These are phyloP conservation scores for Rhinatrema bivittatum DNA, from an alignment of 2,797 vertebrate species.

Conservation along the genomic window DNA sequence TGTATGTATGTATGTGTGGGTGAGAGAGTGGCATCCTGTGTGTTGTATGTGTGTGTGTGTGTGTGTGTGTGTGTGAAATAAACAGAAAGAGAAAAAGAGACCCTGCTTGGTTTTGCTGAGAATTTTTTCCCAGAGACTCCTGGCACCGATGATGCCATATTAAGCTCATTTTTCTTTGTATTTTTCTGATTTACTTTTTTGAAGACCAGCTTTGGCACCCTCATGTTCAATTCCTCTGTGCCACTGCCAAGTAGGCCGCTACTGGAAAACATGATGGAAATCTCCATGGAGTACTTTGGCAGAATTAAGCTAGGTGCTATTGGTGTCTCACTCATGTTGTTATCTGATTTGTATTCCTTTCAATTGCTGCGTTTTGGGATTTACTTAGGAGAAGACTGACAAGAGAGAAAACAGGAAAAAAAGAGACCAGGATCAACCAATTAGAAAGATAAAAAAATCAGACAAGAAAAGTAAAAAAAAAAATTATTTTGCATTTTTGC, in stretches of 20 bases:
- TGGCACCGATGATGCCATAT: constrained; percentile 69
- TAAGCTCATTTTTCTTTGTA: constrained; percentile 76
- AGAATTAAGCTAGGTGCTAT: constrained; percentile 66
- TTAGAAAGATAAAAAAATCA: too few species aligned
- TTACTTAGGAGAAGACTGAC: too few species aligned
- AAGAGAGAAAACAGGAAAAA: too few species aligned
- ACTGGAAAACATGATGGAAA: constrained; percentile 71
- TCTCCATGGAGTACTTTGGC: constrained; percentile 81
- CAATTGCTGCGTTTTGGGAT: constrained; percentile 71
- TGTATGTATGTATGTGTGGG: too few species aligned
- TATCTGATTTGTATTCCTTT: constrained; percentile 79
- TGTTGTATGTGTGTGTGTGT: too few species aligned
- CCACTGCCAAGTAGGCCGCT: constrained; percentile 63
- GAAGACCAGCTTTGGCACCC: constrained; percentile 84
- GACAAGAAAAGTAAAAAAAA: too few species aligned
- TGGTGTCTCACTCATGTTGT: constrained; percentile 68
- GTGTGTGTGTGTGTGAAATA: too few species aligned
- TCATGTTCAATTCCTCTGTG: constrained; percentile 71
- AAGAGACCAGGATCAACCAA: too few species aligned
- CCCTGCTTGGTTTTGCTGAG: constrained; percentile 68
- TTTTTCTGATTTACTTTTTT: constrained; percentile 86
- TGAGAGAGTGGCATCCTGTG: too few species aligned
- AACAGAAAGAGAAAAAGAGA: too few species aligned
- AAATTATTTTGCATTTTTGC: too few species aligned
- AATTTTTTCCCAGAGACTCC: constrained; percentile 78